Evolutionary conservation across 1,140 invertebrate species (phyloP).

Genomic region (Drosophila murphyi): DNA sequence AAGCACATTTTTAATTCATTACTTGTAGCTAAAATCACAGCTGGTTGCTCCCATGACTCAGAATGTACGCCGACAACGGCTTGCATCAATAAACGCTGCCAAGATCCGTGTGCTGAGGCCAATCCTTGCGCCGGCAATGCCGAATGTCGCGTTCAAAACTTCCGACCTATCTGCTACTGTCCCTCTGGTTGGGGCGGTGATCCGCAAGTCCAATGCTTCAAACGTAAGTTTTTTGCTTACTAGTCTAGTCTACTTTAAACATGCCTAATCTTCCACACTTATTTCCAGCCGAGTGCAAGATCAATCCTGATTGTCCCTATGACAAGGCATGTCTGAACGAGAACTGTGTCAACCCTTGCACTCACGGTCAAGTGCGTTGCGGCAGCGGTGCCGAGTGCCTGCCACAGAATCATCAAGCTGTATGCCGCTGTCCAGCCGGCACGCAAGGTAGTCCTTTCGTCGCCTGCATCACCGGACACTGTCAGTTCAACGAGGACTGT

Average conservation of each 20-base stretch:
- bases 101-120: slow-evolving; percentile 90
- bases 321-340: slow-evolving; percentile 92
- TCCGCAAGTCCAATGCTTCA: slow-evolving; percentile 93
- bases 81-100: slow-evolving; percentile 91
- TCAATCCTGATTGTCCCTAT: slow-evolving; percentile 93
- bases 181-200: slow-evolving; percentile 94
- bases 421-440: slow-evolving; percentile 92
- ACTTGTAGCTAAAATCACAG: slow-evolving; percentile 78
- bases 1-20: not conserved
- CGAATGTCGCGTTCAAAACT: slow-evolving; percentile 89
- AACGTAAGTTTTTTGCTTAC: slow-evolving; percentile 88
- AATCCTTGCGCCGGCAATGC: slow-evolving; percentile 92
- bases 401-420: slow-evolving; percentile 89
- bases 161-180: slow-evolving; percentile 92
- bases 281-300: slow-evolving; percentile 91
- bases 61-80: slow-evolving; percentile 91
- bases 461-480: slow-evolving; percentile 92
- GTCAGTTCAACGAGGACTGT: slow-evolving; percentile 95
- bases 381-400: slow-evolving; percentile 92
- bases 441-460: slow-evolving; percentile 93
- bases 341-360: slow-evolving; percentile 92
- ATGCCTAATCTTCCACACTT: not conserved
- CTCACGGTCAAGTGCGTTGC: slow-evolving; percentile 87
- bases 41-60: slow-evolving; percentile 89
- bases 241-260: accelerated